Conservation (phyloP, 2,888 invertebrate species). For the Sepioteuthis lessoniana region DNA sequence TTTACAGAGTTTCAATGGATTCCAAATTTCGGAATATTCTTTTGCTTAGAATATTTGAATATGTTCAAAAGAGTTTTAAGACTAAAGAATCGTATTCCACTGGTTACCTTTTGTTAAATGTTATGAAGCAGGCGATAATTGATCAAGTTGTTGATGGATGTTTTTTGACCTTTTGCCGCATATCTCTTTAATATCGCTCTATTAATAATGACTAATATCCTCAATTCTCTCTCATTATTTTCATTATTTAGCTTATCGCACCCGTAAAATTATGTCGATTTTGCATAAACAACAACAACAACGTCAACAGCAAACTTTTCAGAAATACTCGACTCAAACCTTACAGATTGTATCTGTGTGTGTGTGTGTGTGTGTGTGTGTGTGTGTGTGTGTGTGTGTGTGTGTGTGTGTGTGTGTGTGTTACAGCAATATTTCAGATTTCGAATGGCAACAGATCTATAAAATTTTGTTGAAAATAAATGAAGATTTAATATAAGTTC, state of each 20-base stretch:
- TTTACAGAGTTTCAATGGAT: neutral
- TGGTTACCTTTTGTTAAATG: neutral
- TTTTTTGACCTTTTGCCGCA: neutral
- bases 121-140: neutral
- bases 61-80: neutral
- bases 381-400: too few relatives aligned
- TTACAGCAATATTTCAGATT: too few relatives aligned
- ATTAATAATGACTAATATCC: constrained; percentile 13
- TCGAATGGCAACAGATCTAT: too few relatives aligned
- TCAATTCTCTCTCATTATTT: neutral
- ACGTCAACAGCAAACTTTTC: too few relatives aligned
- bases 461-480: too few relatives aligned
- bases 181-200: neutral
- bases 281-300: neutral
- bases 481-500: too few relatives aligned
- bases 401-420: too few relatives aligned
- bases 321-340: too few relatives aligned
- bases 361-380: too few relatives aligned
- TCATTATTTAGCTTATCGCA: neutral
- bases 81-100: neutral
- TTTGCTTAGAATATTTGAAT: neutral
- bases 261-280: neutral
- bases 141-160: neutral
- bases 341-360: too few relatives aligned
- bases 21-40: neutral